Evolutionary conservation across 2,888 invertebrate species (phyloP).

Genomic region (Zaprionus lineosus): DNA sequence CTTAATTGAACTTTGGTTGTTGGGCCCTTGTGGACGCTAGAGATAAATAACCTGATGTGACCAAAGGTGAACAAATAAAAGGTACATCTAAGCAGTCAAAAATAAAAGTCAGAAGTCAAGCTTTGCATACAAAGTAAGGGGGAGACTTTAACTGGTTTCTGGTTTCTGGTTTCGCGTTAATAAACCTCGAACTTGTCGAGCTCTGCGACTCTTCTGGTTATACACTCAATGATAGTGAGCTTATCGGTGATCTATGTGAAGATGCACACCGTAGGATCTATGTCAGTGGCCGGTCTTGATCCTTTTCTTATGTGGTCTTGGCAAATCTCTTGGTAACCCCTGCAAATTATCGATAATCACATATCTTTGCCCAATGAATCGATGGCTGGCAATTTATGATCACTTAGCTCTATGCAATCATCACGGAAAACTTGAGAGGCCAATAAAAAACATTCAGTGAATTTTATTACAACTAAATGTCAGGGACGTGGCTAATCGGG

Average conservation of each 20-base stretch:
- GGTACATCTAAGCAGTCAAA: conserved; percentile 31
- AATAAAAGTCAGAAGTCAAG: conserved; percentile 51
- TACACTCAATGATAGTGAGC: too few relatives aligned
- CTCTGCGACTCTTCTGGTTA: too few relatives aligned
- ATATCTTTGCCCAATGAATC: background rate
- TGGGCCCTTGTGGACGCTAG: background rate
- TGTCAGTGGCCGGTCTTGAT: too few relatives aligned
- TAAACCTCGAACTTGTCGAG: too few relatives aligned
- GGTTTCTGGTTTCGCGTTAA: conserved; percentile 11
- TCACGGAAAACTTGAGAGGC: background rate
- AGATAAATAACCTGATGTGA: background rate
- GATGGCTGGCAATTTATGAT: background rate
- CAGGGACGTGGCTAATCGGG: too few relatives aligned
- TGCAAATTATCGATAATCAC: background rate
- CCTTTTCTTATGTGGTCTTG: background rate
- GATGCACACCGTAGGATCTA: too few relatives aligned
- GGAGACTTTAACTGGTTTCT: conserved; percentile 49
- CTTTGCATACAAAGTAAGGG: conserved; percentile 40
- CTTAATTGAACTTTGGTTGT: background rate
- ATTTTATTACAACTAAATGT: background rate
- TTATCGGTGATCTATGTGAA: too few relatives aligned
- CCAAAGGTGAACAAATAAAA: background rate
- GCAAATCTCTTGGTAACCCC: too few relatives aligned
- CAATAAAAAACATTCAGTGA: background rate
- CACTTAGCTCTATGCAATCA: background rate